Base-by-base conservation (phyloP, 2,888 invertebrate species). In the Cerceris ruficornis region DNA sequence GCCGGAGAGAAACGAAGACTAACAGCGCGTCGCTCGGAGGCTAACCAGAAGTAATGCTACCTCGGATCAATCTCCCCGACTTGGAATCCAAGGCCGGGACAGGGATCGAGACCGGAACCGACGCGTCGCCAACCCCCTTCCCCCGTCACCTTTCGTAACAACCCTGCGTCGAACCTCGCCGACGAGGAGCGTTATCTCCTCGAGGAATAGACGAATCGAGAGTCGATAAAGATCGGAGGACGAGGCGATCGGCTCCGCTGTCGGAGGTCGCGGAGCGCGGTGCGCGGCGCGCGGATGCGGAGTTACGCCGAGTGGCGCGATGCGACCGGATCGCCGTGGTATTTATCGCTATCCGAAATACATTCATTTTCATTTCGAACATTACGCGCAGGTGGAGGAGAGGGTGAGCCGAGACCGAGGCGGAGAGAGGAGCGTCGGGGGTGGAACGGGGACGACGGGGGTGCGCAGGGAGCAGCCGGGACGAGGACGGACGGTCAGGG, bases 261-360 rank as follows among this genome's bases (percentile, higher is more conserved):
- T 88, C 84, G 86, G 84, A 11, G 11, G 46, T 11, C 46, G 69
- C 55, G 69, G 55, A 50, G 77, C 52, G 55, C 46, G 46, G 71
- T 74, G 75, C 82, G 65, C n/a, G 11, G 52, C 1, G 52, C 9
- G 50, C n/a, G 9, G 55, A 7, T 55, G 17, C 55, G 55, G 28
- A 17, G 69, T 50, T 49, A 72, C 65, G 79, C 67, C 60, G 65
- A 17, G 65, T 58, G 79, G 87, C 78, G 82, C 88, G 88, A 87
- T 77, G 86, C 81, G 81, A 83, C 86, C 86, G 90, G 89, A 91
- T 91, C 88, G 90, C 82, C 84, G 85, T 82, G 88, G 91, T 91
- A 91, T 92, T 92, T 92, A 92, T 92, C 91, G 91, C 91, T 91
- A 92, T 92, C 91, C 91, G 91, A 91, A 92, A 92, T 92, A 90